Conservation (phyloP, 2,113 vertebrate genomes). For the Naja naja region DNA sequence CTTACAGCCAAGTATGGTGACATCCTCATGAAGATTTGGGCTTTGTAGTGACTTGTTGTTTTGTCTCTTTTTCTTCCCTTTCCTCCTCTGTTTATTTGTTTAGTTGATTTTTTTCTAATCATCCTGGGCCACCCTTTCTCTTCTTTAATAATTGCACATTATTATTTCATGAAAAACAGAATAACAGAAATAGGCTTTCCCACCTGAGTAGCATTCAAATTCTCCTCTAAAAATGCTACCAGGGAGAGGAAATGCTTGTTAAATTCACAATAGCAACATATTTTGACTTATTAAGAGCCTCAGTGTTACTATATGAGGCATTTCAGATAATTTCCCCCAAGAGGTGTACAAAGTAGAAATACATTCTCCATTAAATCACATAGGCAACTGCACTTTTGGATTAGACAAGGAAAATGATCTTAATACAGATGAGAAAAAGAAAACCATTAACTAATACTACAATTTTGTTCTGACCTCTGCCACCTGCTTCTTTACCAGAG, state of each 20-base stretch:
- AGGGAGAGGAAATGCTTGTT: constrained; percentile 8
- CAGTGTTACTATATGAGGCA: accelerated
- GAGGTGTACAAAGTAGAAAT: background rate
- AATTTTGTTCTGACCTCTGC: background rate
- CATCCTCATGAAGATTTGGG: background rate
- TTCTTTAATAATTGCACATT: constrained; percentile 55
- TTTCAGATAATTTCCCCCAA: background rate
- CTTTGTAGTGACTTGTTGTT: background rate
- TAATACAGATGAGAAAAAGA: background rate
- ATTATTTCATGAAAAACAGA: constrained; percentile 46
- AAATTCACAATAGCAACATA: constrained; percentile 16
- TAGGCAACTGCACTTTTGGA: background rate
- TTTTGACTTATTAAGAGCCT: background rate
- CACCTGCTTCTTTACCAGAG: background rate
- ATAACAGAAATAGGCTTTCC: constrained; percentile 15
- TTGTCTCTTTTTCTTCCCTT: background rate
- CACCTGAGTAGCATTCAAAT: constrained; percentile 21
- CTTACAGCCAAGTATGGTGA: background rate
- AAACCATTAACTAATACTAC: background rate
- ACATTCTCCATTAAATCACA: background rate
- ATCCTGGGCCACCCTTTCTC: constrained; percentile 43
- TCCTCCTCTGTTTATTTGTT: background rate
- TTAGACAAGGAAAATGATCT: background rate
- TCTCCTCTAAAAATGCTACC: constrained; percentile 17
- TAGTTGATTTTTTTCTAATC: constrained; percentile 35